phyloP scores from a whole-genome alignment of 2,113 vertebrate genomes.

The Eptesicus fuscus region DNA sequence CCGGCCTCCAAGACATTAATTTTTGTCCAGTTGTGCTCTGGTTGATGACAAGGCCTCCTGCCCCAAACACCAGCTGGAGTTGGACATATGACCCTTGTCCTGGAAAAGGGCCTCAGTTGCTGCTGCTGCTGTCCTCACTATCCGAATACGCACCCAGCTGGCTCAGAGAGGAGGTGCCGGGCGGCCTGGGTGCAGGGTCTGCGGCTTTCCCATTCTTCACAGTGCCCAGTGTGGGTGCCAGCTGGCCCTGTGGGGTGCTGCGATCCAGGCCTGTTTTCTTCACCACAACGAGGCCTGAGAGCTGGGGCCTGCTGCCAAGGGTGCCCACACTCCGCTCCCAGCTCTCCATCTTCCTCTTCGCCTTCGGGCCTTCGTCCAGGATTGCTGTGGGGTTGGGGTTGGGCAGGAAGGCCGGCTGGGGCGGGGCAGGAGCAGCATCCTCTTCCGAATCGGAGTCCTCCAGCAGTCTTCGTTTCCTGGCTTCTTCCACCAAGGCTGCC shows the following conservation, averaged over 20 bases:
- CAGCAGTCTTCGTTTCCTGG: neutral
- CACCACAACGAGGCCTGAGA: slow-evolving; percentile 85
- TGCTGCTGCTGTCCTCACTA: slow-evolving; percentile 49
- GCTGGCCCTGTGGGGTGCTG: neutral
- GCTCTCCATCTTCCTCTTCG: slow-evolving; percentile 84
- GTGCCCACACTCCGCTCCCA: slow-evolving; percentile 88
- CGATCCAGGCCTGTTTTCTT: slow-evolving; percentile 64
- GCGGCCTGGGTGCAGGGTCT: neutral
- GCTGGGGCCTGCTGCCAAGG: slow-evolving; percentile 75
- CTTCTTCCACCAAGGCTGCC: slow-evolving; percentile 69
- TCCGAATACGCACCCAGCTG: neutral
- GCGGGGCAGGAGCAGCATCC: neutral
- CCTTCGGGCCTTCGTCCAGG: slow-evolving; percentile 66
- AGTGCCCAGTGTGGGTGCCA: rapidly evolving
- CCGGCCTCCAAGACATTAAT: neutral
- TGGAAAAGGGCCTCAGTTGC: slow-evolving; percentile 44
- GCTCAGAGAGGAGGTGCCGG: neutral
- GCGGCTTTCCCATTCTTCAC: neutral
- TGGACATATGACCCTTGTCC: too few species aligned
- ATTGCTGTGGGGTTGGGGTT: neutral
- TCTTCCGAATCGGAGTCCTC: neutral
- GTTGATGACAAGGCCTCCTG: neutral
- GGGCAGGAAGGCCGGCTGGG: neutral
- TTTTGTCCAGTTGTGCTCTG: neutral
- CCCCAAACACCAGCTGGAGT: neutral